Conservation (phyloP, 2,797 vertebrate genomes). For the Melanotaenia nigrans region DNA sequence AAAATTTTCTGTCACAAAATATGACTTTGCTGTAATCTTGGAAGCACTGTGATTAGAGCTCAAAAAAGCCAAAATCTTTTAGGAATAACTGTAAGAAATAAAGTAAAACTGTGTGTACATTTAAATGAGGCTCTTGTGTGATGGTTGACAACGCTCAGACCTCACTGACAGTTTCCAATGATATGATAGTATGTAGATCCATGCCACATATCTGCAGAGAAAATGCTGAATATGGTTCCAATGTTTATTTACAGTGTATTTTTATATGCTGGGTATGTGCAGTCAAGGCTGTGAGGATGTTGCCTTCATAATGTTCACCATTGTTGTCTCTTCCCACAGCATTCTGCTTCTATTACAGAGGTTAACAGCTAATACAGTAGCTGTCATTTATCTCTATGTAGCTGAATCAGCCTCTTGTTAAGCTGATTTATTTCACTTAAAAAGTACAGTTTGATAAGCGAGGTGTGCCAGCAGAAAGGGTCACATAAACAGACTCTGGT, state of each 20-base stretch:
- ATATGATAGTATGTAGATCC: background rate
- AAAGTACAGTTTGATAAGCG: background rate
- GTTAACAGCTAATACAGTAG: background rate
- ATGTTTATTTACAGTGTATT: background rate
- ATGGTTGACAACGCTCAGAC: background rate
- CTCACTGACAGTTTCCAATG: background rate
- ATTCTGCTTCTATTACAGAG: background rate
- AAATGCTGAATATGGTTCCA: background rate
- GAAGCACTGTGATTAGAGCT: background rate
- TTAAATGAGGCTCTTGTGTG: background rate
- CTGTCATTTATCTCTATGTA: background rate
- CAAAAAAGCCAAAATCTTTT: background rate
- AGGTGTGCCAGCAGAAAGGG: background rate
- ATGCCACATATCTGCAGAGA: background rate
- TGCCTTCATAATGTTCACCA: background rate
- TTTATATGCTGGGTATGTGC: background rate
- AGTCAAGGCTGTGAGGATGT: background rate
- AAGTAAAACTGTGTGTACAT: background rate
- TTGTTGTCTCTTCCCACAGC: background rate
- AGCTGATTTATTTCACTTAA: background rate
- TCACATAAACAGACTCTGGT: background rate
- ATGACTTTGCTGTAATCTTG: background rate
- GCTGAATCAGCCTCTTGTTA: background rate
- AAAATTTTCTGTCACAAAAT: background rate
- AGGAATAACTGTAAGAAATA: background rate